Conservation (phyloP, 1,140 invertebrate genomes). For the Oreohelix idahoensis region DNA sequence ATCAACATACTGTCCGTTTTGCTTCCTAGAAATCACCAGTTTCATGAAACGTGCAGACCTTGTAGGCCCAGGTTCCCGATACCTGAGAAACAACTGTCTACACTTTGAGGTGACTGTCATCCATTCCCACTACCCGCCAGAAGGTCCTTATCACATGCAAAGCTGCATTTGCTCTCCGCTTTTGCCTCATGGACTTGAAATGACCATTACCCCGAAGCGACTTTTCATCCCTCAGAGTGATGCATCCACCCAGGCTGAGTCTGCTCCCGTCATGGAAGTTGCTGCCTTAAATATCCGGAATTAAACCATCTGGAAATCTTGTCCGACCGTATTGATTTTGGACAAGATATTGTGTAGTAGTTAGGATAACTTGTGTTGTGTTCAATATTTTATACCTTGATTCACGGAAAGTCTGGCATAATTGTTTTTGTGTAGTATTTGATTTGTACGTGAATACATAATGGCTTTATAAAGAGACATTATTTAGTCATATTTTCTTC, state of each 20-base stretch:
- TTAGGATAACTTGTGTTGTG: no score
- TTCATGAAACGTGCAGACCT: slow-evolving; percentile 15
- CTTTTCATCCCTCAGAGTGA: background rate
- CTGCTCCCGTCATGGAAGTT: background rate
- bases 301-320: no score
- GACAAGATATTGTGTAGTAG: no score
- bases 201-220: background rate
- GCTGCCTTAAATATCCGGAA: background rate
- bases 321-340: no score
- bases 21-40: slow-evolving; percentile 10
- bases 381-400: no score
- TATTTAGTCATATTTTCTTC: no score
- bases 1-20: no score
- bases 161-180: background rate
- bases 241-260: background rate
- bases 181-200: background rate
- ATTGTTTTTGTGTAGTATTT: no score
- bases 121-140: slow-evolving; percentile 11
- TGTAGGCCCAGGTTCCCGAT: background rate
- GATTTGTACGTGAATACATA: no score
- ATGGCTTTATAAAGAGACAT: no score
- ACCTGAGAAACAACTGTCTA: background rate
- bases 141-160: background rate
- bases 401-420: no score
- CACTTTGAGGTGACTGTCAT: slow-evolving; percentile 28